Base-by-base conservation (phyloP, 2,113 vertebrate genomes). In the Telmatochromis sp. region DNA sequence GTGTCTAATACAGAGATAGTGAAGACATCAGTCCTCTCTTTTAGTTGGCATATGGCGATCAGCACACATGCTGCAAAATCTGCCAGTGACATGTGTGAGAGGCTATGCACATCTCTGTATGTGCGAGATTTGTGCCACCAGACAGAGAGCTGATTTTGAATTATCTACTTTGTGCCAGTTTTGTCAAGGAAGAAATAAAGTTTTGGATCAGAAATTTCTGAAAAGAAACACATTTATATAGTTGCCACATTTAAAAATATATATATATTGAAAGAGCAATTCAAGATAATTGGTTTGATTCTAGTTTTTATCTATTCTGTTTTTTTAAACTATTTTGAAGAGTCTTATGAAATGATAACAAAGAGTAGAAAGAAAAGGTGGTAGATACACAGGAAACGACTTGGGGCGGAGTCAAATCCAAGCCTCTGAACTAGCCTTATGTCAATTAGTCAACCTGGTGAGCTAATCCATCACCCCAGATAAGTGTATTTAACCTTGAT, bases 1-100 rank as follows among this genome's bases (percentile, higher is more conserved):
- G 87, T 86, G 88, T 93, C 82, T 75, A 75, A 90, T 87, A 87
- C 68, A 89, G 86, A 89, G 81, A 89, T 89, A 71, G 83, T 90
- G 71, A 57, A 90, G 87, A 90, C 90, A 91, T 85, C 75, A 88
- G 88, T 88, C 82, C 81, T 91, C 84, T 91, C 92, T 94, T 89
- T 93, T 88, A 91, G 87, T 83, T 92, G 91, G 89, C 95, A 96
- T 95, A 93, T 94, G 93, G 94, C 90, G 86, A 89, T 86, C 78
- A 86, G 89, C 80, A 89, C 91, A 88, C 93, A 87, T 88, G 90
- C 89, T 90, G 83, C 79, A 94, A 93, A 95, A 94, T 95, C 91
- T 96, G 95, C 85, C 92, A 90, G 87, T 84, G 92, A 91, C 91
- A 89, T 91, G 91, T 86, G 86, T 88, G 91, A 93, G 87, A 92